phyloP scores from a whole-genome alignment of 1,140 invertebrate genomes.

The Zeugodacus cucurbitae region DNA sequence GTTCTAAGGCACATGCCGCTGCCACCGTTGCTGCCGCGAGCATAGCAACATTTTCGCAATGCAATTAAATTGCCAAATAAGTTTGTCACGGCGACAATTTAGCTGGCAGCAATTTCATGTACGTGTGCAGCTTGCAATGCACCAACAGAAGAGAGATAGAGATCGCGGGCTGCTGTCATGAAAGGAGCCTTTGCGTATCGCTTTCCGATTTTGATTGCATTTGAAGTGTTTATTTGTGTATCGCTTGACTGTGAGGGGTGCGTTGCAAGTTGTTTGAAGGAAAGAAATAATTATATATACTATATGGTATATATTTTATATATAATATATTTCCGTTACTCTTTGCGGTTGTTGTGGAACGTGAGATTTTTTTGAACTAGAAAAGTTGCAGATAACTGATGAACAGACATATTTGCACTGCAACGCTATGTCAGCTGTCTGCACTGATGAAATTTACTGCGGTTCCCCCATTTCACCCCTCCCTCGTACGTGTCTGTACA shows the following conservation, averaged over 20 bases:
- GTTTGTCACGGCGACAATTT: neutral
- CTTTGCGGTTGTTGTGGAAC: neutral
- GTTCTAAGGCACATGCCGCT: neutral
- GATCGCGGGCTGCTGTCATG: neutral
- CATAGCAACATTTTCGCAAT: neutral
- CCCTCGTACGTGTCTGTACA: neutral
- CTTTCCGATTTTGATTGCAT: constrained; percentile 24
- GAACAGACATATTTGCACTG: neutral
- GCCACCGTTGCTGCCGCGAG: neutral
- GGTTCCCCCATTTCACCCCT: no score
- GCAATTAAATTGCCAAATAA: constrained; percentile 34
- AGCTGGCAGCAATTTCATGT: neutral
- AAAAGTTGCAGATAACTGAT: neutral
- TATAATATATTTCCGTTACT: neutral
- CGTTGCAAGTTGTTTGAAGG: neutral
- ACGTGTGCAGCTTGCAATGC: neutral
- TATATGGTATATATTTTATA: no score
- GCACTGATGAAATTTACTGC: neutral
- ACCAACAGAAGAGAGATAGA: neutral
- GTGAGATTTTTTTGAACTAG: neutral
- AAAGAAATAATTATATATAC: neutral
- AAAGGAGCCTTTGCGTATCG: neutral
- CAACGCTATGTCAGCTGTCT: neutral
- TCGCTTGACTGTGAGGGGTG: neutral
- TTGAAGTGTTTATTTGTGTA: constrained; percentile 1